Evolutionary conservation across 1,140 invertebrate genomes (phyloP).

Genomic region (Solenopsis invicta): DNA sequence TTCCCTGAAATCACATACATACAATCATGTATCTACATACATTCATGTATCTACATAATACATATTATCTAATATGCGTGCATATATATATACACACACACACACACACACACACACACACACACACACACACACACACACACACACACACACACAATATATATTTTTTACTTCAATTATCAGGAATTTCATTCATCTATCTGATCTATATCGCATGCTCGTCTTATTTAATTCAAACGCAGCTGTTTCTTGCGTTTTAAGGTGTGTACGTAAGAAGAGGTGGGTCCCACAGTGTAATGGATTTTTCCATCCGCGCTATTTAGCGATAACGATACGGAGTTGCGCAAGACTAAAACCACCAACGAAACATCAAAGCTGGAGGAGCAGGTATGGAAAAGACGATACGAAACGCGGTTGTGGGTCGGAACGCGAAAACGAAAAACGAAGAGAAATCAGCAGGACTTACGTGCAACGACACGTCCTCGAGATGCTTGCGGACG

Average conservation of each 20-base stretch:
- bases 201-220: neutral
- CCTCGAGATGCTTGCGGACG: conserved; percentile 78
- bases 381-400: neutral
- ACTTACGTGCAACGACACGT: conserved; percentile 78
- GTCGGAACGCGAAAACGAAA: too few species aligned
- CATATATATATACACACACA: too few species aligned
- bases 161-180: neutral
- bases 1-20: neutral
- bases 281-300: neutral
- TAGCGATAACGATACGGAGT: neutral
- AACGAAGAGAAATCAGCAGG: neutral
- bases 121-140: too few species aligned
- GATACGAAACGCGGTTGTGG: neutral
- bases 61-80: too few species aligned
- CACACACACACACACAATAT: too few species aligned
- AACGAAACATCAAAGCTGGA: neutral
- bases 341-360: too few species aligned
- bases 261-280: neutral
- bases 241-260: neutral
- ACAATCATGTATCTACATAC: too few species aligned
- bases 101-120: too few species aligned
- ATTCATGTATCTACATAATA: too few species aligned
- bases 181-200: neutral
- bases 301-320: neutral
- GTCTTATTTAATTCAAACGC: neutral